phyloP scores from a whole-genome alignment of 2,113 vertebrate genomes.

The Pteropus alecto region DNA sequence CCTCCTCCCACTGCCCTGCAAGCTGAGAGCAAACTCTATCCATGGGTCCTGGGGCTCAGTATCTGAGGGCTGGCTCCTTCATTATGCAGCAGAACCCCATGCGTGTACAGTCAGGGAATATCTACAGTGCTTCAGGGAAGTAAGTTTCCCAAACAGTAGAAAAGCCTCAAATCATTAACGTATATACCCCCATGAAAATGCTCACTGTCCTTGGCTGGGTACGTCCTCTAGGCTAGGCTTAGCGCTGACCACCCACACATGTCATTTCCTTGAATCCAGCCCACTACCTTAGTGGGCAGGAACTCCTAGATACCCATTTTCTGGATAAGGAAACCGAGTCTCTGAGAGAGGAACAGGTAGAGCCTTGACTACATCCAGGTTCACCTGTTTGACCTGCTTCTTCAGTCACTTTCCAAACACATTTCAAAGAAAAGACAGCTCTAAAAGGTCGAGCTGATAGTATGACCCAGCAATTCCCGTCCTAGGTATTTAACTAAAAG shows the following conservation, averaged over 20 bases:
- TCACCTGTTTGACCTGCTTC: not conserved
- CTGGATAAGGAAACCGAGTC: not conserved
- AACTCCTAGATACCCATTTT: not conserved
- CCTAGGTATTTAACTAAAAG: not conserved
- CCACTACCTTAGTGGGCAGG: not conserved
- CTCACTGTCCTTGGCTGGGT: not conserved
- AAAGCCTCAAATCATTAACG: not conserved
- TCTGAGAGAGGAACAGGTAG: not conserved
- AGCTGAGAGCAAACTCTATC: not conserved
- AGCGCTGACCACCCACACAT: not conserved
- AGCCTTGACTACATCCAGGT: not conserved
- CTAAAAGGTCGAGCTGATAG: not conserved
- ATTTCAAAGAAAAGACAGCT: conserved; percentile 1
- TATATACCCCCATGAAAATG: not conserved
- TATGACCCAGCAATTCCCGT: not conserved
- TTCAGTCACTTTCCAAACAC: not conserved
- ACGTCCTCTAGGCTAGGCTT: not conserved
- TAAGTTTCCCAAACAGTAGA: not conserved
- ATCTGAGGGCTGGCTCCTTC: not conserved
- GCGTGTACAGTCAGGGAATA: not conserved
- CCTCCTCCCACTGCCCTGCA: not conserved
- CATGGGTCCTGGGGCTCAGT: fast-evolving
- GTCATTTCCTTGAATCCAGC: not conserved
- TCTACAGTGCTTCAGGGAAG: not conserved
- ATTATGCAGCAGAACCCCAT: not conserved